These are phyloP conservation scores for Bathynomus jamesi DNA, from an alignment of 1,140 invertebrate species.

Conservation along the genomic window DNA sequence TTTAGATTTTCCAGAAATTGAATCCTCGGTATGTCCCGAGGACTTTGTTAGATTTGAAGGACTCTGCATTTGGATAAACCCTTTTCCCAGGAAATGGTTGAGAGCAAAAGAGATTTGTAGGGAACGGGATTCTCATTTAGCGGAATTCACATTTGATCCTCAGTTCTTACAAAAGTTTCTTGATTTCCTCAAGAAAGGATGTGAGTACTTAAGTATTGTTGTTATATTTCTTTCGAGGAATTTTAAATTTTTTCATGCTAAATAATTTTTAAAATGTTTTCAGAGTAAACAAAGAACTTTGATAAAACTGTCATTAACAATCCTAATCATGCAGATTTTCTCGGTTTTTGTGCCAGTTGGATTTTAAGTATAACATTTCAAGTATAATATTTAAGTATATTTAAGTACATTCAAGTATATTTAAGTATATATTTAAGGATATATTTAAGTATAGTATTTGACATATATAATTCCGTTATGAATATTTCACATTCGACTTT, in stretches of 20 bases:
- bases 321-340: too few relatives aligned
- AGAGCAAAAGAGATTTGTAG: not conserved
- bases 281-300: too few relatives aligned
- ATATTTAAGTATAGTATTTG: not conserved
- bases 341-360: too few relatives aligned
- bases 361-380: not conserved
- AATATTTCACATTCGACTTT: not conserved
- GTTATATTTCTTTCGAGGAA: not conserved
- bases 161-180: not conserved
- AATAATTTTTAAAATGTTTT: too few relatives aligned
- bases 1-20: too few relatives aligned
- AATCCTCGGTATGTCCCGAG: not conserved
- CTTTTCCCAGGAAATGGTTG: not conserved
- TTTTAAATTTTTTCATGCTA: too few relatives aligned
- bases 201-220: not conserved
- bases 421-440: not conserved
- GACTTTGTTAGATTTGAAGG: not conserved
- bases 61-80: not conserved
- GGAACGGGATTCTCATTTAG: not conserved
- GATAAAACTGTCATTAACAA: too few relatives aligned
- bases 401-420: not conserved
- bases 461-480: not conserved
- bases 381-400: not conserved
- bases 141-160: not conserved
- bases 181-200: not conserved